Evolutionary conservation across 2,797 vertebrate species (phyloP).

Genomic region (Vireo griseus): DNA sequence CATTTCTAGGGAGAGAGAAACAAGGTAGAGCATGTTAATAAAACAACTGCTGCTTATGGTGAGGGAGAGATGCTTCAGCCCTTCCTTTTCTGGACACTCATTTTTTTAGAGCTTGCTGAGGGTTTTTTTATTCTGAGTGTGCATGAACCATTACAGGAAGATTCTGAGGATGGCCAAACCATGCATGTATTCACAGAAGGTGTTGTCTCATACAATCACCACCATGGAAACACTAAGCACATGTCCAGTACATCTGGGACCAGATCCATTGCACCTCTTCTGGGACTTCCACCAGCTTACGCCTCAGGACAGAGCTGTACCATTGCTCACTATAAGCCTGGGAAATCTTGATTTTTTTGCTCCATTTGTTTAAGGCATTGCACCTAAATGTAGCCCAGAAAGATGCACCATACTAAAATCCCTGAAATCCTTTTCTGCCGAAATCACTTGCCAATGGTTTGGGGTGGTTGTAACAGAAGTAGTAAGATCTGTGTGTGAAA

Average conservation of each 20-base stretch:
- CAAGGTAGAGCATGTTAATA: background rate
- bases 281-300: rapidly evolving
- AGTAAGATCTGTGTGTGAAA: background rate
- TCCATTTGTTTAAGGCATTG: background rate
- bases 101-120: background rate
- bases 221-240: rapidly evolving
- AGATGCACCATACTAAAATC: background rate
- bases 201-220: background rate
- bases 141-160: background rate
- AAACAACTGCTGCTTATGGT: background rate
- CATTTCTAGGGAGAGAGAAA: background rate
- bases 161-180: background rate
- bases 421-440: background rate
- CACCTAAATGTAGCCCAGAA: background rate
- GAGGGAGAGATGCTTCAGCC: background rate
- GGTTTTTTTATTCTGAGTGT: background rate
- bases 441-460: background rate
- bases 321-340: background rate
- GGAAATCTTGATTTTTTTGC: background rate
- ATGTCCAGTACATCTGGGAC: background rate
- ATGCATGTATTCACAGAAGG: background rate
- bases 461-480: background rate
- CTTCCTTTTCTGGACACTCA: background rate
- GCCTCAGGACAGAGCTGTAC: background rate
- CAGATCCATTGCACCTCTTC: background rate